These are phyloP conservation scores for Cryptotermes secundus DNA, from an alignment of 1,140 invertebrate species.

Conservation along the genomic window DNA sequence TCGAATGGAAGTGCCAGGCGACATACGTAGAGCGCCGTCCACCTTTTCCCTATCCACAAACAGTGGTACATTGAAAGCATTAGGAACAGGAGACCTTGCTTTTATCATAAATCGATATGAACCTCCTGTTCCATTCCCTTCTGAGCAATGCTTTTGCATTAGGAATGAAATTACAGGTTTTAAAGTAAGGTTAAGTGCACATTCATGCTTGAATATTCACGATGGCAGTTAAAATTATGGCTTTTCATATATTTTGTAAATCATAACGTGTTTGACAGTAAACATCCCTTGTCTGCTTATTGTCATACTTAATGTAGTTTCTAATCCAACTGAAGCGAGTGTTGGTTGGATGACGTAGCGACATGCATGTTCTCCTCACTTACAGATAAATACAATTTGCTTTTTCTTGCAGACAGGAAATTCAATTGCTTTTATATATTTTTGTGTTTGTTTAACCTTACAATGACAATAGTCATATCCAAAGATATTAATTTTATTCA, in stretches of 20 bases:
- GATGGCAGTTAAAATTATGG: slow-evolving; percentile 17
- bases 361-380: no score
- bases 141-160: slow-evolving; percentile 2
- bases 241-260: not conserved
- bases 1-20: not conserved
- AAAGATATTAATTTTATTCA: no score
- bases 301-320: no score
- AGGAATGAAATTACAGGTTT: slow-evolving; percentile 10
- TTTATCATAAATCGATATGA: slow-evolving; percentile 16
- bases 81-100: not conserved
- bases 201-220: not conserved
- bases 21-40: not conserved
- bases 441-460: no score
- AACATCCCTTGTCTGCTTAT: no score
- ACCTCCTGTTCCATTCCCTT: not conserved
- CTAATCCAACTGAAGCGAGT: no score
- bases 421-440: no score
- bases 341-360: no score
- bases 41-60: not conserved
- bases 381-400: no score
- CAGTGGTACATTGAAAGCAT: not conserved
- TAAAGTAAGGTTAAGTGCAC: slow-evolving; percentile 11
- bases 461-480: no score
- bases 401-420: no score
- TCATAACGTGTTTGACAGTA: not conserved